Base-by-base conservation (phyloP, 1,140 invertebrate species). In the Platorchestia sp. region DNA sequence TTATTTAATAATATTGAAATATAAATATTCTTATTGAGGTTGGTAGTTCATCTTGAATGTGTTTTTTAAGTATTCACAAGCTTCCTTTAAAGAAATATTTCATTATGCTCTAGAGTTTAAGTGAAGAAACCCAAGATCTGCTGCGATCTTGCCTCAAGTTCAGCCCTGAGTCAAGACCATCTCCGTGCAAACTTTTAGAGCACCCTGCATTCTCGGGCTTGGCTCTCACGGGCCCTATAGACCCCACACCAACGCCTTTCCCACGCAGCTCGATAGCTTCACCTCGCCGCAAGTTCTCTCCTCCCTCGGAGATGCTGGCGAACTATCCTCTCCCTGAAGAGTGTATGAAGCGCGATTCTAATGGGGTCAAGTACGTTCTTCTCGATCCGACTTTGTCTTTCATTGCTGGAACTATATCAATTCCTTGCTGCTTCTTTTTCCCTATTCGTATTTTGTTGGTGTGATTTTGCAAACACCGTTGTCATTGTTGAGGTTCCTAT, bases 101-200 rank as follows among this genome's bases (percentile, higher is more conserved):
- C 41, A 89, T 42, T 27, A 42, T 41, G 41, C 36, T 89, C 16
- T 44, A 95, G 95, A 90, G 44, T 27, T 41, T 97, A 7, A 95
- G 96, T 19, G 96, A 96, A 45, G 96, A 97, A 59, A 59, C 97
- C 45, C 44, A 95, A 95, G 97, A 97, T 95, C 97, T 97, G 89
- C 95, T 97, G 45, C 96, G 96, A 53, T 95, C 96, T 40, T 97
- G 97, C 96, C 95, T 97, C 59, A 96, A 96, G 95, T 96, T 97
- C 0, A 96, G 95, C 75, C 95, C 96, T 7, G 43, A 59, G 42
- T 86, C 75, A 3, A 45, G 96, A 42, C 96, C 96, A 10, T 47
- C 95, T 0, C 96, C 96, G 6, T 42, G 53, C 53, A 91, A 95
- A 22, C 95, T 96, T 16, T 95, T 96, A 40, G 87, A 91, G 42